phyloP scores from a whole-genome alignment of 2,888 invertebrate species.

The Acholoe squamosa region DNA sequence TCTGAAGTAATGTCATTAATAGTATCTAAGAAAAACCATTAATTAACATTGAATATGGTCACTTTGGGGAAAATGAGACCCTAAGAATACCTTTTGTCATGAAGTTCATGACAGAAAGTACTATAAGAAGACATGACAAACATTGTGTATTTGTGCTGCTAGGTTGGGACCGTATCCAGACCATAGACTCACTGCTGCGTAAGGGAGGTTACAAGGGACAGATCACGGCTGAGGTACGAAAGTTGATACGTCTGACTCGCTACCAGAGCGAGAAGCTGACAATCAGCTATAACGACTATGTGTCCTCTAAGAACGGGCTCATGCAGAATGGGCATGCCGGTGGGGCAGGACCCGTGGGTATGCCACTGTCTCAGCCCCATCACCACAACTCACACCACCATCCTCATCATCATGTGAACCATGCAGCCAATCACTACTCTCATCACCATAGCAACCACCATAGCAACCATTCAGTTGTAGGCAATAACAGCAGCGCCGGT shows the following conservation, averaged over 20 bases:
- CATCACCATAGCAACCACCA: slow-evolving; percentile 61
- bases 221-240: slow-evolving; percentile 85
- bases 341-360: not conserved
- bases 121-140: too few species aligned
- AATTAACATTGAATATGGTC: too few species aligned
- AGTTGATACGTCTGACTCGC: slow-evolving; percentile 95
- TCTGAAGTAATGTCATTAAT: too few species aligned
- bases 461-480: not conserved
- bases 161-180: slow-evolving; percentile 99
- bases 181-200: slow-evolving; percentile 97
- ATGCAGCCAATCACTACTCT: slow-evolving; percentile 27
- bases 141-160: slow-evolving; percentile 69
- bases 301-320: slow-evolving; percentile 61
- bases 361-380: not conserved
- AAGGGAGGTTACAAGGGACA: slow-evolving; percentile 97
- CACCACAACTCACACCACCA: slow-evolving; percentile 40
- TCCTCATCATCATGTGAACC: slow-evolving; percentile 24
- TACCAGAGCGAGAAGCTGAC: slow-evolving; percentile 97
- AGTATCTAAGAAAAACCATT: too few species aligned
- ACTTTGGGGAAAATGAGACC: too few species aligned
- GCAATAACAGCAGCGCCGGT: not conserved
- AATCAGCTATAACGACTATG: slow-evolving; percentile 81
- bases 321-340: not conserved
- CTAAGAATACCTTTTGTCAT: too few species aligned
- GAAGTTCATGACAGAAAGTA: too few species aligned